Percentiles rank a stretch among this genome's conserved stretches.
These are phyloP conservation scores for Asobara japonica DNA, from an alignment of 1,140 invertebrate genomes.

Conservation along the genomic window DNA sequence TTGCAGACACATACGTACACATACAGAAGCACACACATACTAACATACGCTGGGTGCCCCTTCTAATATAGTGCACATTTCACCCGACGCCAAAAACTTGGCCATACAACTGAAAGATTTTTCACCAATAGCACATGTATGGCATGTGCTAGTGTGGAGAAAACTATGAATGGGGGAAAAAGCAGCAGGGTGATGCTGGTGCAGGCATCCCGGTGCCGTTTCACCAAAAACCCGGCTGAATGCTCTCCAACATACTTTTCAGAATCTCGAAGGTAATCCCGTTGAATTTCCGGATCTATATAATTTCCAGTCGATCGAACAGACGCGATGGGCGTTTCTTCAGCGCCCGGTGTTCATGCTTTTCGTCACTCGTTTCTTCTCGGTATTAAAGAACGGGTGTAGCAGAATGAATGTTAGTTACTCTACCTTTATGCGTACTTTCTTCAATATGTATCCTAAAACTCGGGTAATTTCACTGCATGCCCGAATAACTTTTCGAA, in stretches of 20 bases:
- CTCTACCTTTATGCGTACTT: background rate
- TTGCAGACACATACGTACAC: background rate
- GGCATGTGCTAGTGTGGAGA: background rate
- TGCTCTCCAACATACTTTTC: constrained; percentile 25
- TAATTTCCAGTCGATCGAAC: constrained; percentile 35
- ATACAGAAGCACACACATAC: too few relatives aligned
- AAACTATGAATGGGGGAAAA: background rate
- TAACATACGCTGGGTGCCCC: background rate
- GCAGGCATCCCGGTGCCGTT: background rate
- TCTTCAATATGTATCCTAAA: background rate
- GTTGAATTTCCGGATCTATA: constrained; percentile 34
- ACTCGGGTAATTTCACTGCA: background rate
- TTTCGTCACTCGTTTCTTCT: background rate
- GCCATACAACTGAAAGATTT: background rate
- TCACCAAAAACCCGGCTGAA: constrained; percentile 11
- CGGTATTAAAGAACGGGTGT: background rate
- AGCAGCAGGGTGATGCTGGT: background rate
- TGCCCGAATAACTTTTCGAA: too few relatives aligned
- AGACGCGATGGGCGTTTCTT: constrained; percentile 26
- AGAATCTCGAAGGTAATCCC: constrained; percentile 31
- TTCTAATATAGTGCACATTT: background rate
- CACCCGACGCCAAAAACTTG: background rate
- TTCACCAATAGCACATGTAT: background rate
- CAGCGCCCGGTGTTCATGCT: background rate
- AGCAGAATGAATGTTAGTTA: background rate